Percentiles rank a stretch among this genome's conserved stretches.
Evolutionary conservation across 2,888 invertebrate genomes (phyloP).

Genomic region (Chromoteleia sp.): DNA sequence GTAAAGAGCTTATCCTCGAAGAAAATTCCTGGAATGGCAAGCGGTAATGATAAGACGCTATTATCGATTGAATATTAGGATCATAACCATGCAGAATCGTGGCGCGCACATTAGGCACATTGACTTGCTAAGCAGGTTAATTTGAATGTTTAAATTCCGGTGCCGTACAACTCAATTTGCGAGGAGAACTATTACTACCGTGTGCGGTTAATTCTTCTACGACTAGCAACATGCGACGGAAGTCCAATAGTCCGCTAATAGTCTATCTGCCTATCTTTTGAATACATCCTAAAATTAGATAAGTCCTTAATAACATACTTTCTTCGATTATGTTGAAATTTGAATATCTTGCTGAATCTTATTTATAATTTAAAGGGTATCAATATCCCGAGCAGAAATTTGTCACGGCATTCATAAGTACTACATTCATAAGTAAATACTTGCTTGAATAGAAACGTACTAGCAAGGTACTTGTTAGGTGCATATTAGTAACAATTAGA

Average conservation of each 20-base stretch:
- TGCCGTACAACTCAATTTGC: conserved; percentile 82
- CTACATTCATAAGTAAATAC: too few species aligned
- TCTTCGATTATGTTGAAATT: too few species aligned
- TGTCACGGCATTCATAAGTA: too few species aligned
- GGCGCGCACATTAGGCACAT: conserved; percentile 80
- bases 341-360: too few species aligned
- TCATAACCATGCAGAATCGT: conserved; percentile 71
- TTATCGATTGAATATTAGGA: conserved; percentile 80
- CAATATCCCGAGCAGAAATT: too few species aligned
- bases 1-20: conserved; percentile 4
- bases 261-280: conserved; percentile 25
- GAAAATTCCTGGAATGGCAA: conserved; percentile 13
- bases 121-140: conserved; percentile 83
- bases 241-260: conserved; percentile 51
- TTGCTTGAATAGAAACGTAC: too few species aligned
- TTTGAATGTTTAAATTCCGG: conserved; percentile 83
- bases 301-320: not conserved
- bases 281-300: conserved; percentile 29
- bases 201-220: conserved; percentile 75
- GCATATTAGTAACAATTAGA: too few species aligned
- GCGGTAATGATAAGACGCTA: conserved; percentile 49
- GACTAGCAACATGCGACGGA: conserved; percentile 54
- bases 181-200: conserved; percentile 74
- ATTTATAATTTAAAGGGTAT: too few species aligned
- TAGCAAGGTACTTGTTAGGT: too few species aligned